Percentiles rank a stretch among this genome's conserved stretches.
These are phyloP conservation scores for Solenopsis invicta DNA, from an alignment of 1,140 invertebrate genomes.

Conservation along the genomic window DNA sequence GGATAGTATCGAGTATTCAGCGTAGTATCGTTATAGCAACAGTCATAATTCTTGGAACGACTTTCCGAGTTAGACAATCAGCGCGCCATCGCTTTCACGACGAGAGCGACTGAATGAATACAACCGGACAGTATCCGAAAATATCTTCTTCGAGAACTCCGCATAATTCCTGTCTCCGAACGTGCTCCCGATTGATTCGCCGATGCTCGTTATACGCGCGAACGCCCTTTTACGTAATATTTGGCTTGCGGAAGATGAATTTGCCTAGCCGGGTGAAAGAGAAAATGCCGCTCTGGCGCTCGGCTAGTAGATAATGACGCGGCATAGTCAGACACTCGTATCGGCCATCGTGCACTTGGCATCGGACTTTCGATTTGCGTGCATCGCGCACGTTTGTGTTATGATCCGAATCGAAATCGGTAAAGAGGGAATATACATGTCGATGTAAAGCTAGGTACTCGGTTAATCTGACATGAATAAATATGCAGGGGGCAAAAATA, in stretches of 20 bases:
- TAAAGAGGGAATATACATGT: not conserved
- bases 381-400: too few species aligned
- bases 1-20: slow-evolving; percentile 8
- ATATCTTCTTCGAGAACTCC: slow-evolving; percentile 28
- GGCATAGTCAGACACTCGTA: slow-evolving; percentile 8
- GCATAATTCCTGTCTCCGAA: not conserved
- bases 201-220: not conserved
- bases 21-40: not conserved
- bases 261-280: slow-evolving; percentile 23
- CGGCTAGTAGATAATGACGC: slow-evolving; percentile 38
- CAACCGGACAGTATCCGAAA: slow-evolving; percentile 39
- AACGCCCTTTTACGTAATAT: slow-evolving; percentile 47
- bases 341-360: slow-evolving; percentile 11
- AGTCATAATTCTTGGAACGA: slow-evolving; percentile 63
- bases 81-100: not conserved
- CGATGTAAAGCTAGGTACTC: not conserved
- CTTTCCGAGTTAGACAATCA: slow-evolving; percentile 4
- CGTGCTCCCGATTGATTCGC: slow-evolving; percentile 35
- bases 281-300: not conserved
- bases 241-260: slow-evolving; percentile 45
- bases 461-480: not conserved
- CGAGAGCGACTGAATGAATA: slow-evolving; percentile 58
- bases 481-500: not conserved
- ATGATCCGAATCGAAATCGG: not conserved
- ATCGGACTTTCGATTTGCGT: not conserved